A percentile compares a stretch with the other conserved stretches of the same genome.
These are phyloP conservation scores for Dolichoris vasculosae DNA, from an alignment of 1,140 invertebrate species.

Conservation along the genomic window DNA sequence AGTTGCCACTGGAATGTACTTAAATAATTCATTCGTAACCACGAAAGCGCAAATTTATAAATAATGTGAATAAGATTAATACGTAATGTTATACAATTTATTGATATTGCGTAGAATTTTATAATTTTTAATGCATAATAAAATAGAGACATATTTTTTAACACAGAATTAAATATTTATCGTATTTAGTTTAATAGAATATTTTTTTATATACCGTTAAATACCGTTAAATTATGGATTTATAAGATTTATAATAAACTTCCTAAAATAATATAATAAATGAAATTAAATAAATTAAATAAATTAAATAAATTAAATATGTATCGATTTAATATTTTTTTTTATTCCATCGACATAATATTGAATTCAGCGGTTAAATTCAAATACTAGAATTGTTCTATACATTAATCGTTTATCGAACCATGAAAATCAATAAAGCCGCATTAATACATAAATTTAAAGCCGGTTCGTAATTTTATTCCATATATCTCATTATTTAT, in stretches of 20 bases:
- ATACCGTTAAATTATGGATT: no score
- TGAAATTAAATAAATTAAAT: no score
- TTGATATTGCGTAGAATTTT: no score
- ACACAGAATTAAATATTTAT: background rate
- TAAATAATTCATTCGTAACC: background rate
- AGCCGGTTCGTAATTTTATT: background rate
- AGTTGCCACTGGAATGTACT: background rate
- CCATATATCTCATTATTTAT: background rate
- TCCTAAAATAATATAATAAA: no score
- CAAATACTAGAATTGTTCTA: background rate
- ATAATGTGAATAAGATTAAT: background rate
- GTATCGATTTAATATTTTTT: no score
- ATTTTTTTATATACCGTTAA: no score
- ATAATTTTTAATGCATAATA: background rate
- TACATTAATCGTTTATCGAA: background rate
- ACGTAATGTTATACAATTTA: no score
- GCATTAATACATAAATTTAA: background rate
- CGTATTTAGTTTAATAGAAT: no score
- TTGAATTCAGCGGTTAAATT: background rate
- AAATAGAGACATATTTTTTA: background rate
- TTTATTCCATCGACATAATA: no score
- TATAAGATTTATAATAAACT: no score
- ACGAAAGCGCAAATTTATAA: background rate
- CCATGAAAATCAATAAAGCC: background rate
- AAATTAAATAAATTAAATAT: no score